phyloP scores from a whole-genome alignment of 2,113 vertebrate species.

The Thunnus thynnus region DNA sequence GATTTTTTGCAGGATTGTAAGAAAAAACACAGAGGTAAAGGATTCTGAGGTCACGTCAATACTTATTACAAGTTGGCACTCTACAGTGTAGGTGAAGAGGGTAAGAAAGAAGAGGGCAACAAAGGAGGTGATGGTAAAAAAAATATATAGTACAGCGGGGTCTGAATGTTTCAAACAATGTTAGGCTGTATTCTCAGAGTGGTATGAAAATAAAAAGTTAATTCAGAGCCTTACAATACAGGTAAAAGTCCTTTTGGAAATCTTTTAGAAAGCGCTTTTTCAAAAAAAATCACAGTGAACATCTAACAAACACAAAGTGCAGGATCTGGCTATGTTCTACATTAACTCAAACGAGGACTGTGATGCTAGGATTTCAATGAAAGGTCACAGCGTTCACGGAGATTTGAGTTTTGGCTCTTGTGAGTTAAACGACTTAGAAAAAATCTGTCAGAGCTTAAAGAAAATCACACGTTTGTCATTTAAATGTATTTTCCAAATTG shows the following conservation, averaged over 20 bases:
- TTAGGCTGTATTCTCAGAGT: conserved; percentile 4
- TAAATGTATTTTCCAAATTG: background rate
- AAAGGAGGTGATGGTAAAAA: background rate
- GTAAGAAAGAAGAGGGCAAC: conserved; percentile 83
- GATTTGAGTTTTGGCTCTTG: background rate
- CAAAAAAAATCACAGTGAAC: background rate
- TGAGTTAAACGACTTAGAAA: background rate
- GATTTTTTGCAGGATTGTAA: conserved; percentile 37
- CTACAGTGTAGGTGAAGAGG: conserved; percentile 78
- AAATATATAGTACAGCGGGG: background rate
- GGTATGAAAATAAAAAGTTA: background rate
- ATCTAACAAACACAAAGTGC: background rate
- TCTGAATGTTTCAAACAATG: conserved; percentile 23
- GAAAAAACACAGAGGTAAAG: conserved; percentile 21
- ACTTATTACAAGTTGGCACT: conserved; percentile 48
- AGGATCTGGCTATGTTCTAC: background rate
- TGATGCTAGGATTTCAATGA: background rate
- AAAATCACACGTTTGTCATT: background rate
- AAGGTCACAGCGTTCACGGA: background rate
- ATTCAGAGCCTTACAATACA: conserved; percentile 1
- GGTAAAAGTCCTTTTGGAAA: conserved; percentile 1
- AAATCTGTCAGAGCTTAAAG: background rate
- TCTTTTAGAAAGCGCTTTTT: background rate
- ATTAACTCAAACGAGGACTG: background rate
- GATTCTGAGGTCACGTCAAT: conserved; percentile 32